phyloP scores from a whole-genome alignment of 2,797 vertebrate species.

The Amblyraja radiata region DNA sequence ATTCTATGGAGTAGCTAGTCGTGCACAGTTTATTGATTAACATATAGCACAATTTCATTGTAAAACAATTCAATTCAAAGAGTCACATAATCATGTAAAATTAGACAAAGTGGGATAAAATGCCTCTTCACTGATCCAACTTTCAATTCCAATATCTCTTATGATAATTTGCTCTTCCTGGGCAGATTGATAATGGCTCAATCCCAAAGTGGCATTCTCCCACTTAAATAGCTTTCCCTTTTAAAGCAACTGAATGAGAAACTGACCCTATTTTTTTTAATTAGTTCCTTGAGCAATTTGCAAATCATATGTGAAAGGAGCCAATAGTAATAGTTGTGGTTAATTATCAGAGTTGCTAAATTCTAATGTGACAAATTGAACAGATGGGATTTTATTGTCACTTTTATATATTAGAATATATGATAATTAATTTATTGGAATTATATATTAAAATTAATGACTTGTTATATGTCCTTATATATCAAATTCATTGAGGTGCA shows the following conservation, averaged over 20 bases:
- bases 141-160: background rate
- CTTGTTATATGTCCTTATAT: background rate
- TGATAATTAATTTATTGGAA: background rate
- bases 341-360: conserved; percentile 11
- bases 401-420: conserved; percentile 4
- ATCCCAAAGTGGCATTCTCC: background rate
- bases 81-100: background rate
- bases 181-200: background rate
- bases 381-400: conserved; percentile 22
- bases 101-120: background rate
- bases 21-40: background rate
- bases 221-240: background rate
- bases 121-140: background rate
- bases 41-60: background rate
- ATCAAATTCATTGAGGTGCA: background rate
- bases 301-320: background rate
- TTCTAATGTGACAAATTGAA: conserved; percentile 12
- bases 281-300: background rate
- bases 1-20: background rate
- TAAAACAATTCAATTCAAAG: background rate
- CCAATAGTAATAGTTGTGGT: background rate
- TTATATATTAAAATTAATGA: background rate
- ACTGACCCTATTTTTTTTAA: background rate
- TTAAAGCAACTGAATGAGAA: background rate
- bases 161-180: background rate